These are phyloP conservation scores for Semotilus atromaculatus DNA, from an alignment of 2,797 vertebrate genomes.

Conservation along the genomic window DNA sequence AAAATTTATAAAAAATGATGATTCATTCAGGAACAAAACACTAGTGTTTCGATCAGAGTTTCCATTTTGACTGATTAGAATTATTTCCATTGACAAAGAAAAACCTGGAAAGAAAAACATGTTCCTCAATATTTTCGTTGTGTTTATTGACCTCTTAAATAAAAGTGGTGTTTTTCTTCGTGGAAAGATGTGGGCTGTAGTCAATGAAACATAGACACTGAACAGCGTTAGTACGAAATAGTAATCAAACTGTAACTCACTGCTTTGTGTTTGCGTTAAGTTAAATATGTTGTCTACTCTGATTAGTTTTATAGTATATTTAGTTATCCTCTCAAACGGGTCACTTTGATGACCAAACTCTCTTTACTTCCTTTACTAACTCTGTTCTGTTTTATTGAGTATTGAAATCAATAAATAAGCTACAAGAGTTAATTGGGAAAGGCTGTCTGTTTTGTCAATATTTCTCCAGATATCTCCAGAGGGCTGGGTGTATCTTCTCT, in stretches of 20 bases:
- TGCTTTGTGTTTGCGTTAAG: not conserved
- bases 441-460: constrained; percentile 80
- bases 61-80: not conserved
- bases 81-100: not conserved
- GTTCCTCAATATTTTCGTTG: not conserved
- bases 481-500: not conserved
- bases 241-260: not conserved
- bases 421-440: constrained; percentile 76
- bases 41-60: not conserved
- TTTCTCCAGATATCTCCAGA: constrained; percentile 66
- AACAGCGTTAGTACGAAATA: not conserved
- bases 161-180: too few relatives aligned
- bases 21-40: not conserved
- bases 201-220: not conserved
- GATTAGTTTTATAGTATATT: not conserved
- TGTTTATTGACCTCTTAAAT: not conserved
- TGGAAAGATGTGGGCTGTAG: too few relatives aligned
- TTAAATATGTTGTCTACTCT: not conserved
- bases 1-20: too few relatives aligned
- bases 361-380: constrained; percentile 40
- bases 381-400: constrained; percentile 65
- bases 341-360: constrained; percentile 44
- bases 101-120: not conserved
- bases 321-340: constrained; percentile 31
- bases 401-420: constrained; percentile 72